Base-by-base conservation (phyloP, 1,140 invertebrate species). In the Magallana gigas region DNA sequence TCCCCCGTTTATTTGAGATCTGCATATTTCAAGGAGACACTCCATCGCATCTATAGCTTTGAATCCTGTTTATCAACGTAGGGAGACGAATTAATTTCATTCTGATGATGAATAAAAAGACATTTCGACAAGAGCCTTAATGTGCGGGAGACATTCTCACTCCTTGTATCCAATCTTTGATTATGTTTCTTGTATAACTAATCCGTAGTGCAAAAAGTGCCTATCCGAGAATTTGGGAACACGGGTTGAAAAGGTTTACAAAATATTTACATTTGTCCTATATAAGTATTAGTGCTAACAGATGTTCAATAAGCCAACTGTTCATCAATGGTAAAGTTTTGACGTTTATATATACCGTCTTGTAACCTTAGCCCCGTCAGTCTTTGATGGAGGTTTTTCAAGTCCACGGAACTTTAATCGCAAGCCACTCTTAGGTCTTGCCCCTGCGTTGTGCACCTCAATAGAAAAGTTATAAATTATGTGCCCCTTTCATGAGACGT, bases 321-420 rank as follows among this genome's bases (percentile, higher is more conserved):
- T 62, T 62, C 36, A 48, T 48, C 5, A 62, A 12, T 62, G 60
- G 60, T 62, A 62, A 12, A 62, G 60, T 62, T 62, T 62, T 62
- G 60, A 62, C n/a, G 60, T 62, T 62, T 62, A 62, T 62, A 62
- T 62, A 62, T 62, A 12, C 11, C 60, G 60, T 62, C 14, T 6
- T 62, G 60, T 62, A 62, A 62, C 9, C n/a, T n/a, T 62, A 62
- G 14, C 14, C 60, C 12, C n/a, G n/a, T n/a, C 12, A 62, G 11
- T 62, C 60, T 62, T 62, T 62, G 60, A 12, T 62, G 60, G 60
- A n/a, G 60, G 60, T 71, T 76, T 76, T 36, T 36, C 8, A 71
- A 71, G 18, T 29, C 36, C 64, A 9, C 29, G 0, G 8, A 12
- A 36, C 9, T 76, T 29, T 36, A 76, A 76, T 36, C 23, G 12